Conservation (phyloP, 2,797 vertebrate genomes). For the Synaphobranchus kaupii region DNA sequence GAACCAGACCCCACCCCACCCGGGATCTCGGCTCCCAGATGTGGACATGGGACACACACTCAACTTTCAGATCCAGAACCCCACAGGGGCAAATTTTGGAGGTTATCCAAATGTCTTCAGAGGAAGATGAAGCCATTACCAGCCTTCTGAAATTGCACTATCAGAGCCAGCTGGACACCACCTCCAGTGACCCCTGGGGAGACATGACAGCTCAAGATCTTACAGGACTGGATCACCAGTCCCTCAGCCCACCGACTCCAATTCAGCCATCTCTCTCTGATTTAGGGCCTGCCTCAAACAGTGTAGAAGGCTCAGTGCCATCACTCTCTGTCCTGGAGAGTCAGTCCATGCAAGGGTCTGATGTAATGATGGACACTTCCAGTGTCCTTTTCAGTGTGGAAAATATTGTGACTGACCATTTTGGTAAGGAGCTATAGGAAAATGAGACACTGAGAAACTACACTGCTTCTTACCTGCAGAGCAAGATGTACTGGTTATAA, state of each 20-base stretch:
- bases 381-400: slow-evolving; percentile 46
- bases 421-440: neutral
- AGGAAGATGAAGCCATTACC: slow-evolving; percentile 66
- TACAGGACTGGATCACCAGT: neutral
- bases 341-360: slow-evolving; percentile 42
- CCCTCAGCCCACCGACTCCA: neutral
- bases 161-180: neutral
- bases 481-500: neutral
- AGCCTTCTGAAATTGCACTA: slow-evolving; percentile 63
- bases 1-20: slow-evolving; percentile 31
- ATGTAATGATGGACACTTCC: slow-evolving; percentile 48
- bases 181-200: neutral
- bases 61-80: neutral
- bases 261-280: neutral
- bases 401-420: slow-evolving; percentile 21
- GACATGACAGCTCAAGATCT: neutral
- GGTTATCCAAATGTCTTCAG: slow-evolving; percentile 60
- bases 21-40: slow-evolving; percentile 49
- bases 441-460: neutral
- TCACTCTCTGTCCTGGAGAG: neutral
- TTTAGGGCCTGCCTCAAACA: neutral
- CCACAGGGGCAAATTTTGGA: neutral
- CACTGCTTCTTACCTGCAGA: neutral
- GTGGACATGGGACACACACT: slow-evolving; percentile 27
- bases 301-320: neutral